Evolutionary conservation across 64 coral and sea anemone genomes (phyloP).

Genomic region (Montipora cactus): DNA sequence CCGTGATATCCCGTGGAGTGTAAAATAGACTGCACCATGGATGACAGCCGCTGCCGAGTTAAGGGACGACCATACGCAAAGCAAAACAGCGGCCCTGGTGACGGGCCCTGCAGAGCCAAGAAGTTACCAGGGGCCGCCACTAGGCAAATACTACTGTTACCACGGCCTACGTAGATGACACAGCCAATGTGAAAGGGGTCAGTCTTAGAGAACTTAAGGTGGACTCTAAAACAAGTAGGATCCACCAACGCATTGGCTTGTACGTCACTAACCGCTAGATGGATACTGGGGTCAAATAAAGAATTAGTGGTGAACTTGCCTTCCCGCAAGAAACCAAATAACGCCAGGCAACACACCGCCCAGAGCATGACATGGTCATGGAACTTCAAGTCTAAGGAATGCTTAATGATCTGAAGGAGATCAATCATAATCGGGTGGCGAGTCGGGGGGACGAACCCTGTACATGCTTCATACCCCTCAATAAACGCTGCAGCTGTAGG

Average conservation of each 20-base stretch:
- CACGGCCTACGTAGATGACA: not conserved
- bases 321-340: not conserved
- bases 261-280: not conserved
- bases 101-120: not conserved
- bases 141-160: not conserved
- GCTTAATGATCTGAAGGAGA: not conserved
- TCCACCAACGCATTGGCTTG: not conserved
- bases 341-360: not conserved
- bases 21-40: not conserved
- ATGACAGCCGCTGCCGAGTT: not conserved
- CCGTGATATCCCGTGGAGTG: not conserved
- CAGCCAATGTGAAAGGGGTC: not conserved
- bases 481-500: not conserved
- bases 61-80: not conserved
- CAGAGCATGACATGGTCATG: not conserved
- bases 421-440: not conserved
- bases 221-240: no score
- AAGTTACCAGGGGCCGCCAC: not conserved
- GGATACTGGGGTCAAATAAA: not conserved
- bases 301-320: not conserved
- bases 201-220: not conserved
- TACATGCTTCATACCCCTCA: constrained; percentile 10
- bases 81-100: no score
- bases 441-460: not conserved
- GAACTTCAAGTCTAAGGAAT: not conserved